Base-by-base conservation (phyloP, 2,888 invertebrate species). In the Tenthredo notha region DNA sequence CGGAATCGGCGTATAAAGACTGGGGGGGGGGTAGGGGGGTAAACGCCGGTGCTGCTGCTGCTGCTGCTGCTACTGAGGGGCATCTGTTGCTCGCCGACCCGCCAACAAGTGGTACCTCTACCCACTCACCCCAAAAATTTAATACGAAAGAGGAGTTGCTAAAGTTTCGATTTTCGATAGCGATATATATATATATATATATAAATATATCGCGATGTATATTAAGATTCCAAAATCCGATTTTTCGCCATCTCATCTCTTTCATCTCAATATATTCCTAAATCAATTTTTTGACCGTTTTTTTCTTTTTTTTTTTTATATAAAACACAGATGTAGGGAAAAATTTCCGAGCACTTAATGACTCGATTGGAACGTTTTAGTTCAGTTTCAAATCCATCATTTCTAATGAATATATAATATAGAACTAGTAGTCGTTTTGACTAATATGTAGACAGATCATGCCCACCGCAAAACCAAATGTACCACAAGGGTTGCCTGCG, bases 21-120 rank as follows among this genome's bases (percentile, higher is more conserved):
- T 33, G 3, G 54, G 54, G 54, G 50, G 50, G 29, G 77, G 18
- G 70, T 33, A 18, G 77, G 18, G 70, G 15, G 70, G 65, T 65
- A 65, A 65, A 25, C 29, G 29, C 25, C 12, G 25, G 25, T 9
- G 37, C 29, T 29, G 33, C 15, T 67, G 29, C 2, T 15, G 33
- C 1, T 37, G 29, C 18, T 70, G 37, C 33, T 37, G 29, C n/a
- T n/a, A 10, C 47, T 40, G 43, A 82, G 82, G 82, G 50, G 82
- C 82, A 83, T 83, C 82, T 83, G 82, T 83, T 83, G 82, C 82
- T 83, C 61, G 50, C 50, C 80, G 43, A 47, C 43, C 47, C 43
- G 67, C 82, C 82, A 83, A 83, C 82, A 83, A 83, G 82, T 83
- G 82, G 65, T 67, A 61, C 80, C 80, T n/a, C 50, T n/a, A 50